Conservation (phyloP, 2,888 invertebrate genomes). For the Polyommatus iphigenia region DNA sequence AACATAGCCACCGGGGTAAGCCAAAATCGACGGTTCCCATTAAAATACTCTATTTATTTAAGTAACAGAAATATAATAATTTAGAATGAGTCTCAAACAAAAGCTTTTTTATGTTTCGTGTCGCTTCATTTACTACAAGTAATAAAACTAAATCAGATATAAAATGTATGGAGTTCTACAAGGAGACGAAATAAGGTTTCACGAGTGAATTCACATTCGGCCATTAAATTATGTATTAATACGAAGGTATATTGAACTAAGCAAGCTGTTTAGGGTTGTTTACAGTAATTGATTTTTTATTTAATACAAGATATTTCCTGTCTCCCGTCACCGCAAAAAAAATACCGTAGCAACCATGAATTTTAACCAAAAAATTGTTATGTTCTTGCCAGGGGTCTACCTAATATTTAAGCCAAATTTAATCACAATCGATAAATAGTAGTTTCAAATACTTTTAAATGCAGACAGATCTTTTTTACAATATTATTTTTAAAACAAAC, state of each 20-base stretch:
- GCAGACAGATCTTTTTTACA: no score
- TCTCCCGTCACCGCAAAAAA: no score
- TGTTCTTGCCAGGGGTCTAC: no score
- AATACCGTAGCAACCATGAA: no score
- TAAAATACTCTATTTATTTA: background rate
- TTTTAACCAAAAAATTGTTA: no score
- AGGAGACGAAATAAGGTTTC: slow-evolving; percentile 40
- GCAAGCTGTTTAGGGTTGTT: background rate
- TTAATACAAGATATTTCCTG: no score
- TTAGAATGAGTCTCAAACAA: background rate
- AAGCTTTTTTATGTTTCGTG: background rate
- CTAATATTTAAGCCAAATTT: no score
- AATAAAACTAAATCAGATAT: background rate
- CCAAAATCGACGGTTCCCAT: no score
- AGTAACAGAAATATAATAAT: background rate
- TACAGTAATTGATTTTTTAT: background rate
- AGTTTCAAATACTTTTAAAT: no score
- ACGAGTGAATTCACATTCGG: slow-evolving; percentile 43
- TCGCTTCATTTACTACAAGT: background rate
- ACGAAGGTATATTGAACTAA: slow-evolving; percentile 44
- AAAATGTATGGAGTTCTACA: background rate
- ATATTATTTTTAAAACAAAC: background rate
- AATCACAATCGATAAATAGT: no score
- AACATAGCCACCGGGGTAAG: no score
- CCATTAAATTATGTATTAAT: slow-evolving; percentile 65